Evolutionary conservation across 1,140 invertebrate species (phyloP), one percentile per base, ranked within the genome.

Genomic region (Drosophila rhopaloa): DNA sequence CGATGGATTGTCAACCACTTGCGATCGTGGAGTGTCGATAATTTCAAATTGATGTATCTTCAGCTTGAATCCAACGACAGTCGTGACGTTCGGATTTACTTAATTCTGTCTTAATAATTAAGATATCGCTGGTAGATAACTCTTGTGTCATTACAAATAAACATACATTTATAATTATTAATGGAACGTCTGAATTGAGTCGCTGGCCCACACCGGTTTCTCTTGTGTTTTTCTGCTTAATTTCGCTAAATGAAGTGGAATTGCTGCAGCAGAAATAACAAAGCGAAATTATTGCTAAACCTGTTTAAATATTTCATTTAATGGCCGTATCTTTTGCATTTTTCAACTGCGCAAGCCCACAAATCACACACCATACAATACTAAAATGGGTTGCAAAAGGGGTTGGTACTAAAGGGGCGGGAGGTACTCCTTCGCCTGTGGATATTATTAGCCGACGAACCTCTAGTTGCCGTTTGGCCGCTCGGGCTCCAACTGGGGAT

Each of bases 241-340:
- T 76, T 79, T 61, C 48, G 65, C 76, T 74, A 86, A 76, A 79
- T 76, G 58, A 57, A 59, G 48, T 76, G 58, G 59, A 71, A 61
- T 77, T 61, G 56, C 65, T 66, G 48, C 62, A 89, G 61, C 65
- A 61, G 75, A 66, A 79, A 82, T 79, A 80, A 80, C 82, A 88
- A 82, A 78, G 51, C 68, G 48, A 81, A 70, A 73, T 81, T 77
- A 81, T 76, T 66, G 50, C 54, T 76, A 76, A 92, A 91, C 76
- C 88, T 86, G 91, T 91, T 79, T 56, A 67, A 81, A 75, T 66
- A 83, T 79, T 77, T 80, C 43, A 66, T 68, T 72, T 56, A 63
- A 56, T 74, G 41, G 50, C 65, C 37, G 56, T 61, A 48, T 78
- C 43, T 76, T 70, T 77, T 72, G 40, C 73, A 77, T 77, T 70